A percentile compares a stretch with the other conserved stretches of the same genome.
These are phyloP conservation scores for Mesoligia furuncula DNA, from an alignment of 2,888 invertebrate genomes.

Conservation along the genomic window DNA sequence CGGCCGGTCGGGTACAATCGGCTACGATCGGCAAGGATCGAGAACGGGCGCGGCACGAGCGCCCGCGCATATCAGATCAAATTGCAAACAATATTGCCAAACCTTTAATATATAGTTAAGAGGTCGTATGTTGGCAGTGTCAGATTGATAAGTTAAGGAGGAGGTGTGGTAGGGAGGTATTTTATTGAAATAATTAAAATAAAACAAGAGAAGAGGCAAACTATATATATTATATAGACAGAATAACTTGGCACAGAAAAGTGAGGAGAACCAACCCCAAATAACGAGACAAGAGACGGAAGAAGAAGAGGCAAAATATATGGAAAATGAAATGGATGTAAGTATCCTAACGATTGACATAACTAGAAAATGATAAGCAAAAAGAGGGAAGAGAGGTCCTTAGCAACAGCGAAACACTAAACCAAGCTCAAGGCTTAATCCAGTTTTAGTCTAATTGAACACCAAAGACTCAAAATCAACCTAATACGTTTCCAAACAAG, in stretches of 20 bases:
- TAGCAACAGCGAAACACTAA: neutral
- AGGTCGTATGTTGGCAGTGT: slow-evolving; percentile 54
- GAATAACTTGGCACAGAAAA: too few relatives aligned
- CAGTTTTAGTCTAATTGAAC: neutral
- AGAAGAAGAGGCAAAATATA: neutral
- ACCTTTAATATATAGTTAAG: slow-evolving; percentile 65
- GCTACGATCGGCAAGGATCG: slow-evolving; percentile 68
- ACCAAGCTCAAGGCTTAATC: neutral
- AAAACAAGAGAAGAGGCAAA: neutral
- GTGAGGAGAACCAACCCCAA: too few relatives aligned
- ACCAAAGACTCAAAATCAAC: neutral
- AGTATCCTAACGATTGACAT: neutral
- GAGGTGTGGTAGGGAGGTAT: neutral
- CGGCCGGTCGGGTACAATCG: slow-evolving; percentile 67
- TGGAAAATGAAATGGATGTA: neutral
- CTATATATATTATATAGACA: too few relatives aligned
- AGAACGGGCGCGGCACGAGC: slow-evolving; percentile 75
- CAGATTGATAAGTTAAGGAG: slow-evolving; percentile 47
- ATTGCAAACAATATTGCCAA: slow-evolving; percentile 70
- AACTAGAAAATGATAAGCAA: neutral
- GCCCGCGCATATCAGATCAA: slow-evolving; percentile 68
- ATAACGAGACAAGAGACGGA: too few relatives aligned
- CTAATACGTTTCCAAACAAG: slow-evolving; percentile 20
- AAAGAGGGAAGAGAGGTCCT: neutral
- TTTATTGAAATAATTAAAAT: neutral